These are phyloP conservation scores for Atta cephalotes DNA, from an alignment of 1,140 invertebrate species.

Conservation along the genomic window DNA sequence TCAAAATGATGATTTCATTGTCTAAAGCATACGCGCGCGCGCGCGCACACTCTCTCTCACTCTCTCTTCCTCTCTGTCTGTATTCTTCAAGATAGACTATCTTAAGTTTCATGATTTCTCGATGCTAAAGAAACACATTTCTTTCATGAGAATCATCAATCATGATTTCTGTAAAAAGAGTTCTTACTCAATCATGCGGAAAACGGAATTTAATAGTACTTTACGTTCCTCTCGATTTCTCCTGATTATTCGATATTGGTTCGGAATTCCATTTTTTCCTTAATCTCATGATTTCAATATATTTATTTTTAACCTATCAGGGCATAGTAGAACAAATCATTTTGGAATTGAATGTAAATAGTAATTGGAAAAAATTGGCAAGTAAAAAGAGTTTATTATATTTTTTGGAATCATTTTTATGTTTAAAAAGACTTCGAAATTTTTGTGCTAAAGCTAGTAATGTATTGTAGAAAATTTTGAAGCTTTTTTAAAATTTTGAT, in stretches of 20 bases:
- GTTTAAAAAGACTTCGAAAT: neutral
- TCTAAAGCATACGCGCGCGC: neutral
- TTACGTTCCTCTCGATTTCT: slow-evolving; percentile 13
- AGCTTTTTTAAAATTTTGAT: neutral
- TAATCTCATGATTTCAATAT: neutral
- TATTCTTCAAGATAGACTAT: neutral
- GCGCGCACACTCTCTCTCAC: too few species aligned
- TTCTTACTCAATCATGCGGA: neutral
- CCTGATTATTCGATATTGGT: slow-evolving; percentile 34
- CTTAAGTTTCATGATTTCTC: slow-evolving; percentile 3
- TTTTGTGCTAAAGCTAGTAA: neutral
- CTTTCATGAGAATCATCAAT: slow-evolving; percentile 15
- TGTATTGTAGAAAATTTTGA: neutral
- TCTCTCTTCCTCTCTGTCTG: neutral
- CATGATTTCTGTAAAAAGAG: slow-evolving; percentile 24
- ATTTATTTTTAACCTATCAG: slow-evolving; percentile 6
- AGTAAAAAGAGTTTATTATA: neutral
- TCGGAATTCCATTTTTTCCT: slow-evolving; percentile 45
- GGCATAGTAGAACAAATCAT: neutral
- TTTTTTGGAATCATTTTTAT: neutral
- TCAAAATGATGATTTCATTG: slow-evolving; percentile 52
- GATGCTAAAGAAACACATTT: neutral
- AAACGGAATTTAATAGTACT: slow-evolving; percentile 45
- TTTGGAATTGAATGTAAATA: neutral
- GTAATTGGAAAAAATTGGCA: neutral